phyloP scores from a whole-genome alignment of 2,113 vertebrate genomes.

The Tonatia bakeri region DNA sequence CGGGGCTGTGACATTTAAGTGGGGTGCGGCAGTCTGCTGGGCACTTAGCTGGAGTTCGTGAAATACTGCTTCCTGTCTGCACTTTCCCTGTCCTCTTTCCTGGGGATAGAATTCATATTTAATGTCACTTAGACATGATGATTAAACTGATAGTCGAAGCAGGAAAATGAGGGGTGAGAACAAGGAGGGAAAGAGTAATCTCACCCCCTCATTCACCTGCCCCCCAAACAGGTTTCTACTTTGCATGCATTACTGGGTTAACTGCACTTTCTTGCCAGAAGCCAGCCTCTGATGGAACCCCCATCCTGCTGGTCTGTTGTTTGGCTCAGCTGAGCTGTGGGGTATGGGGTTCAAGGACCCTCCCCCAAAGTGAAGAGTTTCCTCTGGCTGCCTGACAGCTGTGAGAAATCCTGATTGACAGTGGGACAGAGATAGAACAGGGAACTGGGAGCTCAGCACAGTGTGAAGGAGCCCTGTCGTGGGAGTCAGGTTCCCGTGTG shows the following conservation, averaged over 20 bases:
- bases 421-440: not conserved
- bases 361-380: not conserved
- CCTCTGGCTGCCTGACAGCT: conserved; percentile 33
- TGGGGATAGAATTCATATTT: not conserved
- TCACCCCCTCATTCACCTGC: fast-evolving
- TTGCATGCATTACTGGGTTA: fast-evolving
- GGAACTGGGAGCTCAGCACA: not conserved
- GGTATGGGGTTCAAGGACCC: not conserved
- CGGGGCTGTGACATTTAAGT: not conserved
- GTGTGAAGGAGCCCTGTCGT: not conserved
- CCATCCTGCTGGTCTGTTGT: not conserved
- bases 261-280: not conserved
- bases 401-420: conserved; percentile 39
- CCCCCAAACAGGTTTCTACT: not conserved
- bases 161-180: not conserved
- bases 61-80: not conserved
- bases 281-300: not conserved
- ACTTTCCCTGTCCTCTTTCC: not conserved
- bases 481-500: not conserved
- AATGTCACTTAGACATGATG: not conserved
- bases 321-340: not conserved
- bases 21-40: not conserved
- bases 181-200: not conserved
- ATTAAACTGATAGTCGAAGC: not conserved
- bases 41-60: not conserved